Conservation (phyloP, 2,888 invertebrate species). For the Pandemis corylana region DNA sequence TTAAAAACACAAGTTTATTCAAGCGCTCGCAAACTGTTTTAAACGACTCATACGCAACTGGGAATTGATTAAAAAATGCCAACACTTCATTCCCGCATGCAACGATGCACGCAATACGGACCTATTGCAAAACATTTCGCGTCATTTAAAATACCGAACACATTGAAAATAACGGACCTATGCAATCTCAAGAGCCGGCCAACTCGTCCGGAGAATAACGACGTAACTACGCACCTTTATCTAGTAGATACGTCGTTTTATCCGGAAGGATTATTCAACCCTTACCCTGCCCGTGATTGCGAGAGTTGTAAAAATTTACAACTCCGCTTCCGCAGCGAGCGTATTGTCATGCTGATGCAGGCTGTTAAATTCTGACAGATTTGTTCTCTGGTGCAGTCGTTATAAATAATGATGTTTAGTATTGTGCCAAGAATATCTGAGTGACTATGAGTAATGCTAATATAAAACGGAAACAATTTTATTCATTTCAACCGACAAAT, state of each 20-base stretch:
- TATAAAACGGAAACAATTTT: not conserved
- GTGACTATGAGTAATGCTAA: not conserved
- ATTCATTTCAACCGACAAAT: not conserved
- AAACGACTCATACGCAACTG: not conserved
- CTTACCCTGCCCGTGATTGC: constrained; percentile 66
- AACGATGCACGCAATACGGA: not conserved
- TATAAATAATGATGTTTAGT: constrained; percentile 39
- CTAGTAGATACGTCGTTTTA: constrained; percentile 1
- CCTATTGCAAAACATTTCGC: constrained; percentile 32
- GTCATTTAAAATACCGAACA: constrained; percentile 37
- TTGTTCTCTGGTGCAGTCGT: constrained; percentile 50
- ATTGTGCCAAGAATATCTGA: constrained; percentile 13
- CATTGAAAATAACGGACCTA: constrained; percentile 41
- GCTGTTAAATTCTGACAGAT: constrained; percentile 64
- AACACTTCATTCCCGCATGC: not conserved
- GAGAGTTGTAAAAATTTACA: constrained; percentile 81
- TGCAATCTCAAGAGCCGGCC: constrained; percentile 38
- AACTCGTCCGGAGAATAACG: not conserved
- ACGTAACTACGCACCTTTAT: not conserved
- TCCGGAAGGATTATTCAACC: constrained; percentile 53
- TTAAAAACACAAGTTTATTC: not conserved
- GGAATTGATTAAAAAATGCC: constrained; percentile 10
- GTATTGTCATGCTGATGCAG: constrained; percentile 77
- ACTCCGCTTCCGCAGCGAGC: constrained; percentile 71
- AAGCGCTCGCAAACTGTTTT: not conserved